Evolutionary conservation across 2,113 vertebrate genomes (phyloP), one percentile per base, ranked within the genome.

Genomic region (Crotalus helleri): DNA sequence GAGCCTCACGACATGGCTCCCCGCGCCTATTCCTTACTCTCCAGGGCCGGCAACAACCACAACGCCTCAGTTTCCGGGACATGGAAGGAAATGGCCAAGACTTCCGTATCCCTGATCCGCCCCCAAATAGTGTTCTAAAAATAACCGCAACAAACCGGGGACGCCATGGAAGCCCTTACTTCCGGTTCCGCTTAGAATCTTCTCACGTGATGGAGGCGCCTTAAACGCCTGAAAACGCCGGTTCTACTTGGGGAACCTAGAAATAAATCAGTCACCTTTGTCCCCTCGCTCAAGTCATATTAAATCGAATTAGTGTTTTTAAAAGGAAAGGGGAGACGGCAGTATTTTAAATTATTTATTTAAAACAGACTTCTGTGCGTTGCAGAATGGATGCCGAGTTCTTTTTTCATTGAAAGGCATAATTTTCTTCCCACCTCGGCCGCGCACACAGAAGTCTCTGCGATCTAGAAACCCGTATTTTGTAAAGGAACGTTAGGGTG

Each of bases 31-130:
- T 5, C 39, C 74, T 81, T 9, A 44, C 74, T 33, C 55, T 33
- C 57, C 13, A 13, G 24, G 59, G 33, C 92, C 92, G 87, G 61
- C 64, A 58, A 19, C 64, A 58, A 19, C 61, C 53, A 57, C 88
- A 85, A 86, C 46, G 59, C 74, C 12, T 57, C 46, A 7, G n/a
- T 44, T 93, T 93, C 92, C 92, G 92, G 92, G 74, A 90, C 55
- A 1, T 13, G 1, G 74, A 4, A 49, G 57, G 85, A 87, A 86
- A 39, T 24, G 23, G 6, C 88, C 29, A 29, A 12, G 23, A 90
- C 74, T 93, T 93, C 92, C 89, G 92, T 9, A 11, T 17, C 44
- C 10, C 9, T 87, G 81, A 87, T 55, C 61, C 59, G 19, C 86
- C 3, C 26, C 49, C 46, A 55, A 55, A 39, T 33, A 26, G 17